A percentile compares a stretch with the other conserved stretches of the same genome.
phyloP scores from a whole-genome alignment of 1,140 invertebrate genomes.

The Patella vulgata region DNA sequence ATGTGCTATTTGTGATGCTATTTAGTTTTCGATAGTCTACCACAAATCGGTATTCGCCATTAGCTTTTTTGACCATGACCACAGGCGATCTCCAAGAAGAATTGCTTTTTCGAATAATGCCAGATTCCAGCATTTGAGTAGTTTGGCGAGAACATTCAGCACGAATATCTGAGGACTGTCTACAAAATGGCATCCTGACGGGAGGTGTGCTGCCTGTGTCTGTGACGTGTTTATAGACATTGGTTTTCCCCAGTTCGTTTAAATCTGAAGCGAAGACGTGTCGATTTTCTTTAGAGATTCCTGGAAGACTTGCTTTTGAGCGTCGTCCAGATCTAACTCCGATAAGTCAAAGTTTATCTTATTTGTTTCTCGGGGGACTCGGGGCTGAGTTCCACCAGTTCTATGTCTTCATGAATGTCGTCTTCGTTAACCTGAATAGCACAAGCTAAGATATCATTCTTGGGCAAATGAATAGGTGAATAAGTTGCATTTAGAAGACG shows the following conservation, averaged over 20 bases:
- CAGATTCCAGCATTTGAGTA: slow-evolving; percentile 19
- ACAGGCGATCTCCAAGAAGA: slow-evolving; percentile 32
- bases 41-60: slow-evolving; percentile 21
- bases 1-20: slow-evolving; percentile 15
- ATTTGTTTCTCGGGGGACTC: background rate
- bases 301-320: slow-evolving; percentile 6
- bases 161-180: background rate
- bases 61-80: slow-evolving; percentile 36
- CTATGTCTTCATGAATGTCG: too few relatives aligned
- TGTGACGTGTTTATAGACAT: slow-evolving; percentile 11
- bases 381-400: too few relatives aligned
- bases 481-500: too few relatives aligned
- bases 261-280: slow-evolving; percentile 19
- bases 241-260: slow-evolving; percentile 14
- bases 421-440: too few relatives aligned
- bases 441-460: too few relatives aligned
- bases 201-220: slow-evolving; percentile 23
- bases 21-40: slow-evolving; percentile 42
- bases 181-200: slow-evolving; percentile 9
- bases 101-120: slow-evolving; percentile 19
- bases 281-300: slow-evolving; percentile 10
- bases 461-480: too few relatives aligned
- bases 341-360: slow-evolving; percentile 16
- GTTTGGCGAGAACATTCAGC: slow-evolving; percentile 18
- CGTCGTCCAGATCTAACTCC: slow-evolving; percentile 8